Conservation (phyloP, 1,140 invertebrate genomes). For the Maniola jurtina region DNA sequence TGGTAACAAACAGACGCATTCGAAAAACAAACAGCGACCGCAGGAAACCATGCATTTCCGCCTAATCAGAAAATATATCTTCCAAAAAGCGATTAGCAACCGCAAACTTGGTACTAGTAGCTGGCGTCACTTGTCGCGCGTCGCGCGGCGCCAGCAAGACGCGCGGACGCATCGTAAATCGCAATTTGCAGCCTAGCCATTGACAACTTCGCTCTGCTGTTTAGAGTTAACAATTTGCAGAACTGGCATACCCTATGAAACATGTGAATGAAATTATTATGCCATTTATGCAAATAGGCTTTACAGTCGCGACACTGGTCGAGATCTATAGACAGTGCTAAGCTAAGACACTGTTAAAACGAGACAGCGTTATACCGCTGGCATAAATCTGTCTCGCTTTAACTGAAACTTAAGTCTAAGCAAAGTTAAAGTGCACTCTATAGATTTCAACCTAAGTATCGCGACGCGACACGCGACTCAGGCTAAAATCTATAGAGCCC, state of each 20-base stretch:
- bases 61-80: slow-evolving; percentile 30
- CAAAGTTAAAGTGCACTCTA: too few species aligned
- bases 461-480: too few species aligned
- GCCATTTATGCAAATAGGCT: too few species aligned
- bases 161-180: slow-evolving; percentile 33
- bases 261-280: neutral
- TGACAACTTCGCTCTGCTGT: slow-evolving; percentile 7
- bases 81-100: slow-evolving; percentile 22
- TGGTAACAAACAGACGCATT: neutral
- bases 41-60: slow-evolving; percentile 8
- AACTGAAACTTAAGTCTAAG: too few species aligned
- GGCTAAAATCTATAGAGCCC: too few species aligned
- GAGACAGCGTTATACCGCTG: too few species aligned
- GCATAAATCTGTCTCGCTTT: too few species aligned
- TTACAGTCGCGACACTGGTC: too few species aligned
- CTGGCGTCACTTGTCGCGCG: slow-evolving; percentile 25
- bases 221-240: neutral
- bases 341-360: too few species aligned
- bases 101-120: slow-evolving; percentile 2
- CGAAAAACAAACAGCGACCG: slow-evolving; percentile 14
- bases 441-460: too few species aligned
- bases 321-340: too few species aligned
- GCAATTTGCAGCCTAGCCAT: slow-evolving; percentile 36
- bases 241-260: neutral
- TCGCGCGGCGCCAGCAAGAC: slow-evolving; percentile 22